Percentiles rank a stretch among this genome's conserved stretches.
phyloP scores from a whole-genome alignment of 2,888 invertebrate species.

The Nymphalis c-album region DNA sequence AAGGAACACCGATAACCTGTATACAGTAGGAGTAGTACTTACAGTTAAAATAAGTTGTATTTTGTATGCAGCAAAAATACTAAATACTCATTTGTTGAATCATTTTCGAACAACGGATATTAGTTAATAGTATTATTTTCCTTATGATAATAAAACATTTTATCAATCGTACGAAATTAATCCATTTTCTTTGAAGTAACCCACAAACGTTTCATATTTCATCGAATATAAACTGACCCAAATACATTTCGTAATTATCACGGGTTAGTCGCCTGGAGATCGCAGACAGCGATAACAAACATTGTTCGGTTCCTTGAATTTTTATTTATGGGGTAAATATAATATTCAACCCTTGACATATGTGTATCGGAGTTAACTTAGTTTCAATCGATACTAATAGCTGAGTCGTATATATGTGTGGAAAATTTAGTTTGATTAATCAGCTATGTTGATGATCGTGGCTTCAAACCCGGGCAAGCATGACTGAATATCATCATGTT shows the following conservation, averaged over 20 bases:
- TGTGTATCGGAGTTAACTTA: background rate
- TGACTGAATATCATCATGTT: too few species aligned
- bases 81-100: background rate
- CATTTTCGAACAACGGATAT: background rate
- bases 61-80: background rate
- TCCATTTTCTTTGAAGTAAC: slow-evolving; percentile 23
- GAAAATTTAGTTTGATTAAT: too few species aligned
- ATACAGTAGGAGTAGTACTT: too few species aligned
- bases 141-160: background rate
- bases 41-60: background rate
- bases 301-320: slow-evolving; percentile 55
- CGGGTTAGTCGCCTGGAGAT: slow-evolving; percentile 55
- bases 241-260: slow-evolving; percentile 46
- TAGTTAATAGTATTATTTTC: slow-evolving; percentile 8
- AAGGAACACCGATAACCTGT: too few species aligned
- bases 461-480: too few species aligned
- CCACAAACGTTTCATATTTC: slow-evolving; percentile 27
- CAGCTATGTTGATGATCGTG: too few species aligned
- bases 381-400: background rate
- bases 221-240: slow-evolving; percentile 44
- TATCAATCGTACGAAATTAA: slow-evolving; percentile 9
- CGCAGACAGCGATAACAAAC: slow-evolving; percentile 61
- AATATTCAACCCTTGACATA: slow-evolving; percentile 7
- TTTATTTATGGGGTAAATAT: slow-evolving; percentile 40
- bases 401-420: background rate